These are phyloP conservation scores for Pseudomyrmex pallidus DNA, from an alignment of 1,140 invertebrate genomes.

Conservation along the genomic window DNA sequence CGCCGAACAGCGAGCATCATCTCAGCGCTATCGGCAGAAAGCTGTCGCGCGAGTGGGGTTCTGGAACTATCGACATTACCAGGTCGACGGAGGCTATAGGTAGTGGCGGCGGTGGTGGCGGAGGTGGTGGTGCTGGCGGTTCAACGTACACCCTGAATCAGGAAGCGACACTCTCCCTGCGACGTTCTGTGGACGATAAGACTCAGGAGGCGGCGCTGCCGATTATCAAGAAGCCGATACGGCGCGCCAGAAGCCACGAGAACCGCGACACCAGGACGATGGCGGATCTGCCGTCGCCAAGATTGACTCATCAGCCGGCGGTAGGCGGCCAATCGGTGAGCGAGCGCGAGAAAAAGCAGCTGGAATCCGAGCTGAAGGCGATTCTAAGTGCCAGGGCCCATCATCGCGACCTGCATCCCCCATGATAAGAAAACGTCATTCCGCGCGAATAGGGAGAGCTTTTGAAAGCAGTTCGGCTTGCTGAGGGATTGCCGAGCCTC, in stretches of 20 bases:
- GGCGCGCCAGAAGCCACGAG: constrained; percentile 83
- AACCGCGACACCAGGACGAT: constrained; percentile 79
- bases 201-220: constrained; percentile 72
- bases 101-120: constrained; percentile 19
- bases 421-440: constrained; percentile 78
- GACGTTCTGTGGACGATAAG: constrained; percentile 70
- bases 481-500: constrained; percentile 80
- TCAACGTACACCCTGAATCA: constrained; percentile 75
- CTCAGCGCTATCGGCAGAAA: constrained; percentile 80
- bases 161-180: constrained; percentile 72
- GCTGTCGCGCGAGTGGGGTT: constrained; percentile 83
- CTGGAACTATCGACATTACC: constrained; percentile 79
- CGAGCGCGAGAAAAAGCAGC: constrained; percentile 83
- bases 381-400: constrained; percentile 84
- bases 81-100: constrained; percentile 81
- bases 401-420: constrained; percentile 83
- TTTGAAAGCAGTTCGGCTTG: constrained; percentile 75
- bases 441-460: constrained; percentile 49
- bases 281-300: constrained; percentile 78
- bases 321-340: constrained; percentile 81
- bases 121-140: constrained; percentile 13
- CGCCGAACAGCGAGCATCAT: constrained; percentile 82
- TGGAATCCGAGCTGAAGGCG: constrained; percentile 84
- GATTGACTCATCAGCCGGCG: constrained; percentile 79
- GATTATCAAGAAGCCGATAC: constrained; percentile 80